phyloP scores from a whole-genome alignment of 1,140 invertebrate species.

The Solen grandis region DNA sequence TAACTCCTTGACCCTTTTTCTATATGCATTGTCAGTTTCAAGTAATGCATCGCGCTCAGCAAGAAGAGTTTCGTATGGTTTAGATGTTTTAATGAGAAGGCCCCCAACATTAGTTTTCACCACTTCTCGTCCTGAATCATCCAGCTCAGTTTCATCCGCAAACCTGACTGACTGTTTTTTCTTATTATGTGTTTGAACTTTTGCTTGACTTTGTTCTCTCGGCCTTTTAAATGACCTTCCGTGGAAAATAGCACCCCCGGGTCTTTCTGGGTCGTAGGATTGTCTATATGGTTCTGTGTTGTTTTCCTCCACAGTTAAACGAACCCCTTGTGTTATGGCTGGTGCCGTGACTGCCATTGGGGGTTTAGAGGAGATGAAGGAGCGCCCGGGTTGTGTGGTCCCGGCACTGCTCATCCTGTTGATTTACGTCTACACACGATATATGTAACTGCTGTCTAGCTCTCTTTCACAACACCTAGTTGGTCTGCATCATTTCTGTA shows the following conservation, averaged over 20 bases:
- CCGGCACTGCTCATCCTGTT: conserved; percentile 41
- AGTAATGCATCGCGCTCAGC: conserved; percentile 45
- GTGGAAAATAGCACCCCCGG: conserved; percentile 37
- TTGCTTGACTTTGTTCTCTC: not conserved
- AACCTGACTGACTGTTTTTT: conserved; percentile 22
- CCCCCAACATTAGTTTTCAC: conserved; percentile 30
- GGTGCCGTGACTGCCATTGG: conserved; percentile 27
- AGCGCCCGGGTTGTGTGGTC: conserved; percentile 35
- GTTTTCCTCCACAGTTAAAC: no score
- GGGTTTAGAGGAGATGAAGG: conserved; percentile 40
- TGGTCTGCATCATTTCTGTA: no score
- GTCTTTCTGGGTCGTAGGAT: conserved; percentile 35
- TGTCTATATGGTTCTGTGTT: not conserved
- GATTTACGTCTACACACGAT: no score
- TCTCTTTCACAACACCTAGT: no score
- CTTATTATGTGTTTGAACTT: not conserved
- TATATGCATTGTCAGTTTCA: conserved; percentile 35
- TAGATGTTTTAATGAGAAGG: conserved; percentile 9
- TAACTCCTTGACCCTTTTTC: conserved; percentile 33
- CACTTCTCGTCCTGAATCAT: conserved; percentile 30
- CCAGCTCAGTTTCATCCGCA: not conserved
- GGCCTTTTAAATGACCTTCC: conserved; percentile 34
- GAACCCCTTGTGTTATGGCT: not conserved
- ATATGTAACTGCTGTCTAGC: no score
- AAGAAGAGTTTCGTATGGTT: conserved; percentile 24